Evolutionary conservation across 2,113 vertebrate genomes (phyloP).

Genomic region (Jacana jacana): DNA sequence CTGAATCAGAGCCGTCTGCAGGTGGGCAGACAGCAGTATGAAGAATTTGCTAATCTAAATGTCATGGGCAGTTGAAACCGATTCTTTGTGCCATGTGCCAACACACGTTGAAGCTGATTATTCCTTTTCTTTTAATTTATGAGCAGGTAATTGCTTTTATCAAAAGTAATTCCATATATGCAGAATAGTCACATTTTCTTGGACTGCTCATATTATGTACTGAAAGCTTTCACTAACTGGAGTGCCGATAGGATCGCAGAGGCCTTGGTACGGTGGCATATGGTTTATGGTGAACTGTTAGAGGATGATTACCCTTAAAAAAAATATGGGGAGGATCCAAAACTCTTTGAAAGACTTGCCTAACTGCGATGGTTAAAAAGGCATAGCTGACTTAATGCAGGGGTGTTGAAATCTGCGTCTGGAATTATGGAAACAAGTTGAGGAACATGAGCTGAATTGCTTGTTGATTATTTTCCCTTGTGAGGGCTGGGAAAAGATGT

Average conservation of each 20-base stretch:
- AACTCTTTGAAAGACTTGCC: background rate
- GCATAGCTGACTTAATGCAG: background rate
- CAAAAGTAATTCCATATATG: background rate
- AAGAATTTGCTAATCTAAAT: background rate
- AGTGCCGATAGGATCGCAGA: accelerated
- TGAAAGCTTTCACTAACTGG: background rate
- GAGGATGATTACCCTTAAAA: background rate
- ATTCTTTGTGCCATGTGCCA: background rate
- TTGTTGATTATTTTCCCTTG: background rate
- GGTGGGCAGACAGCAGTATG: background rate
- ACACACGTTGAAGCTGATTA: background rate
- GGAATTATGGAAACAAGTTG: background rate
- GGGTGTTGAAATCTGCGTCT: background rate
- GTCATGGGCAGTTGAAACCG: background rate
- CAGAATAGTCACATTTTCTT: background rate
- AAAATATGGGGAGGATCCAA: background rate
- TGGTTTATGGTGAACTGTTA: background rate
- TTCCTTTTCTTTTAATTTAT: background rate
- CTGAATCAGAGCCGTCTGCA: background rate
- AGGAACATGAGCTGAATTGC: background rate
- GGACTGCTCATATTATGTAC: background rate
- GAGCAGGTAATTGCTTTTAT: background rate
- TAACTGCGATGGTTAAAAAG: background rate
- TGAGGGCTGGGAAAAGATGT: background rate
- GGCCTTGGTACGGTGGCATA: background rate